Evolutionary conservation across 1,140 invertebrate species (phyloP).

Genomic region (Argopecten irradians): DNA sequence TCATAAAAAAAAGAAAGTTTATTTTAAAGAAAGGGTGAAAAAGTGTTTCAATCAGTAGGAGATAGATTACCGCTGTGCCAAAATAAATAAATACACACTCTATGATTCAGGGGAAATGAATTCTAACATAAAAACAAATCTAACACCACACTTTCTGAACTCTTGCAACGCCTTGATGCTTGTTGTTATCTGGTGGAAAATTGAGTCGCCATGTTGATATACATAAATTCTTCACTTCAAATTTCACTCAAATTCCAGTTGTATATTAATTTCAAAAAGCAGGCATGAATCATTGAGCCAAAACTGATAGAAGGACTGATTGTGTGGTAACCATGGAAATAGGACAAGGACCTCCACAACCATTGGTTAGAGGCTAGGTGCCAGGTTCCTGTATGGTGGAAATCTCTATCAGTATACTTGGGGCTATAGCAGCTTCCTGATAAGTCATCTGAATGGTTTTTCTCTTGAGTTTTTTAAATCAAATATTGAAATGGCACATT

Average conservation of each 20-base stretch:
- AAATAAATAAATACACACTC: background rate
- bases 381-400: background rate
- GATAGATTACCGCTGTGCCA: background rate
- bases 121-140: background rate
- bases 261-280: slow-evolving; percentile 11
- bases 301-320: slow-evolving; percentile 16
- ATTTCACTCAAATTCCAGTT: background rate
- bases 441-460: background rate
- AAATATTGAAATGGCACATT: background rate
- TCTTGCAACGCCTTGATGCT: background rate
- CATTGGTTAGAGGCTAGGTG: slow-evolving; percentile 20
- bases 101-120: slow-evolving; percentile 5
- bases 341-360: background rate
- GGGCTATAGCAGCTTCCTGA: background rate
- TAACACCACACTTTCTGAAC: background rate
- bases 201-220: background rate
- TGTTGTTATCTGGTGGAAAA: background rate
- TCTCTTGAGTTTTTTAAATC: background rate
- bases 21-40: background rate
- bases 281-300: background rate
- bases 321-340: slow-evolving; percentile 13
- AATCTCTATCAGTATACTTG: background rate
- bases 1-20: background rate
- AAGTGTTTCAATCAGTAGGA: background rate
- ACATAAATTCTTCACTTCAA: background rate